Conservation (phyloP, 2,888 invertebrate genomes). For the Heliconius aoede region DNA sequence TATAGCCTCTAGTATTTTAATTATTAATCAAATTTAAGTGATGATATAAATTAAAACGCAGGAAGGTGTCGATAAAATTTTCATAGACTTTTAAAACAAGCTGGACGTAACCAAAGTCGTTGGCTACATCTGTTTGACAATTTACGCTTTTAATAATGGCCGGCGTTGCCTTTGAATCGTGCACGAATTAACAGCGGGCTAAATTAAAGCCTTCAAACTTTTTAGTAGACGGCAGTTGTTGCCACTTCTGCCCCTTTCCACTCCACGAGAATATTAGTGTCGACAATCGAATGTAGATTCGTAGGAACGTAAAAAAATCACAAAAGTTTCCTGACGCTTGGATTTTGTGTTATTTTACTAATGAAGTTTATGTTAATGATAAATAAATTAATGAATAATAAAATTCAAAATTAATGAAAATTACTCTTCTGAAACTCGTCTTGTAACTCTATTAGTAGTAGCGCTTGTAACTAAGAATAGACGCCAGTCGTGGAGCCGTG, state of each 20-base stretch:
- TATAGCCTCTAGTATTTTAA: too few species aligned
- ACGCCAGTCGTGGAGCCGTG: too few species aligned
- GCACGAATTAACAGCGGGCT: conserved; percentile 77
- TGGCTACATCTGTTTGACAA: conserved; percentile 81
- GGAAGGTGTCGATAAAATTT: conserved; percentile 48
- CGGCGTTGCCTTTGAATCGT: conserved; percentile 77
- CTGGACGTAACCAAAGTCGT: conserved; percentile 71
- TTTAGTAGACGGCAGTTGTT: conserved; percentile 65
- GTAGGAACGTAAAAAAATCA: neutral
- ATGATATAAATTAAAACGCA: neutral
- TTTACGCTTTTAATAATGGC: conserved; percentile 83
- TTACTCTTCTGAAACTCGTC: too few species aligned
- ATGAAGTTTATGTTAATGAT: too few species aligned
- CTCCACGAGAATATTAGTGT: conserved; percentile 65
- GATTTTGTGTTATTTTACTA: too few species aligned
- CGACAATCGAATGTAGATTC: conserved; percentile 27
- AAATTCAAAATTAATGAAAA: too few species aligned
- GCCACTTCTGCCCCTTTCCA: conserved; percentile 59
- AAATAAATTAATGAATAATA: too few species aligned
- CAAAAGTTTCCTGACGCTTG: neutral
- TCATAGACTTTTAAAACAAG: conserved; percentile 73
- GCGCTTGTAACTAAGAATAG: too few species aligned
- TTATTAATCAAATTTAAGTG: too few species aligned
- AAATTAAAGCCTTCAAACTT: conserved; percentile 80
- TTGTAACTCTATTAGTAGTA: too few species aligned